Evolutionary conservation across 2,113 vertebrate genomes (phyloP).

Genomic region (Pluvialis apricaria): DNA sequence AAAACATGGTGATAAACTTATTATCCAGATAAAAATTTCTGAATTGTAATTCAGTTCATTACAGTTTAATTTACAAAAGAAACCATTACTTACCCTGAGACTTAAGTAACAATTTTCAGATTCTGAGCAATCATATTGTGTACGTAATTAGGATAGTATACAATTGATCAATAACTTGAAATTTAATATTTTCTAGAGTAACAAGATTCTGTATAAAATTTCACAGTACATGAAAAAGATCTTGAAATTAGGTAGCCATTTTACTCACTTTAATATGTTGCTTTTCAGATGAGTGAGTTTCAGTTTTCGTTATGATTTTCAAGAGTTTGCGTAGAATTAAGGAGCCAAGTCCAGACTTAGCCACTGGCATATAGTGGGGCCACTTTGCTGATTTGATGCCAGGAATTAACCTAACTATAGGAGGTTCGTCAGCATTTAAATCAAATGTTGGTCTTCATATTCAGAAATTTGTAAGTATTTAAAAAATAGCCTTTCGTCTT

Average conservation of each 20-base stretch:
- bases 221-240: neutral
- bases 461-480: neutral
- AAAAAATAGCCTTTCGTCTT: neutral
- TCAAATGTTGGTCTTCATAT: neutral
- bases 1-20: neutral
- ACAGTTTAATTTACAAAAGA: neutral
- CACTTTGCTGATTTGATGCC: neutral
- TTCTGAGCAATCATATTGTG: neutral
- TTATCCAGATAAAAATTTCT: neutral
- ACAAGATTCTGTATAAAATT: neutral
- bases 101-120: neutral
- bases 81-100: neutral
- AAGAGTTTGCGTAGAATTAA: neutral
- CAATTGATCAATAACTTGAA: neutral
- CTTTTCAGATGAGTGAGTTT: neutral
- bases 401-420: neutral
- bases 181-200: neutral
- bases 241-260: neutral
- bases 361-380: neutral
- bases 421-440: neutral
- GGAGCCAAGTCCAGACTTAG: neutral
- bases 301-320: neutral
- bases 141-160: neutral
- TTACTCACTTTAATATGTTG: neutral
- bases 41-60: neutral